Evolutionary conservation across 2,797 vertebrate genomes (phyloP).

Genomic region (Lithobates sylvaticus): DNA sequence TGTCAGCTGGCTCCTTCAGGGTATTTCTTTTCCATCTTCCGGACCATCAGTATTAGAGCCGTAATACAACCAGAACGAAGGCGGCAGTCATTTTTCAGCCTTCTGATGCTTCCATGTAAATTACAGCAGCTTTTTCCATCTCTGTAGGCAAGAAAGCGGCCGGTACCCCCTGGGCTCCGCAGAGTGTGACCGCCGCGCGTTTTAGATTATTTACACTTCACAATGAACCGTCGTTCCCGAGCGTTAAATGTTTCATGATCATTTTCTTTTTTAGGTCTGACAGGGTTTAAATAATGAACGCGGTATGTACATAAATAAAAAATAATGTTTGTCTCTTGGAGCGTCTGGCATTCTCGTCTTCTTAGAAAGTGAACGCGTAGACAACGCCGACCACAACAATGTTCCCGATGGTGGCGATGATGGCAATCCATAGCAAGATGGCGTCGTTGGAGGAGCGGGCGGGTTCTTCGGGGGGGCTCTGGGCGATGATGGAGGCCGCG

Average conservation of each 20-base stretch:
- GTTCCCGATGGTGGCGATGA: constrained; percentile 96
- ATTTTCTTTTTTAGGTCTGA: constrained; percentile 48
- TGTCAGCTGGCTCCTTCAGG: too few species aligned
- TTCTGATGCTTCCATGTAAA: too few species aligned
- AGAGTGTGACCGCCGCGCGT: constrained; percentile 4
- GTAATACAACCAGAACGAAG: too few species aligned
- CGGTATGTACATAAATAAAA: constrained; percentile 55
- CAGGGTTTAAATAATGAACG: constrained; percentile 64
- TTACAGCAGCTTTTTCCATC: background rate
- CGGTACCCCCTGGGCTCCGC: background rate
- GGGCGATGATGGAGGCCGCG: constrained; percentile 78
- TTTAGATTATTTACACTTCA: constrained; percentile 59
- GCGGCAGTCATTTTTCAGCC: too few species aligned
- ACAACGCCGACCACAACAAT: constrained; percentile 97
- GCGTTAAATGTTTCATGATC: constrained; percentile 58
- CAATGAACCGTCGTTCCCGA: constrained; percentile 53
- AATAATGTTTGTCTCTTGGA: constrained; percentile 29
- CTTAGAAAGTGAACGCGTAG: constrained; percentile 96
- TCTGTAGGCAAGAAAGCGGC: background rate
- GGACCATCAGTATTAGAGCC: too few species aligned
- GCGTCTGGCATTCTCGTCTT: constrained; percentile 9
- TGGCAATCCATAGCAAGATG: constrained; percentile 97
- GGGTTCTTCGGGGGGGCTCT: constrained; percentile 85
- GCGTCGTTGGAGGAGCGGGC: constrained; percentile 91
- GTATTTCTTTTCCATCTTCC: too few species aligned